Evolutionary conservation across 2,113 vertebrate species (phyloP).

Genomic region (Gobius niger): DNA sequence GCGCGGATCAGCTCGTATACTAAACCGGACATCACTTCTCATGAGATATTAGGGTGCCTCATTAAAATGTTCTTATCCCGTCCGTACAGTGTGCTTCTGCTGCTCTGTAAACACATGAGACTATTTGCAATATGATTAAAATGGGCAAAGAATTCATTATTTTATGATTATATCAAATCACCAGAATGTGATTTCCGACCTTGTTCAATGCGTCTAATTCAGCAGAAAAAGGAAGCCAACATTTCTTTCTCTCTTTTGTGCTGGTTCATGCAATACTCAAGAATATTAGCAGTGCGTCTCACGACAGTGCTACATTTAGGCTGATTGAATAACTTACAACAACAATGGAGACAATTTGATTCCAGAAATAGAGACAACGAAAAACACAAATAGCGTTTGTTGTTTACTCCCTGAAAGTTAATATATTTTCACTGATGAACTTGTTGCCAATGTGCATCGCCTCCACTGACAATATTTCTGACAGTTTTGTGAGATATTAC

Average conservation of each 20-base stretch:
- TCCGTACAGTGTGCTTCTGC: neutral
- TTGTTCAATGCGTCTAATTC: neutral
- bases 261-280: neutral
- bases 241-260: neutral
- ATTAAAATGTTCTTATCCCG: neutral
- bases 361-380: neutral
- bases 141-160: neutral
- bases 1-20: slow-evolving; percentile 36
- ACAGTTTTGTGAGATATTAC: neutral
- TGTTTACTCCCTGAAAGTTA: too few species aligned
- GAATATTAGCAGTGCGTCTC: neutral
- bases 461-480: neutral
- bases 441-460: neutral
- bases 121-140: neutral
- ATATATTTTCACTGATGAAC: neutral
- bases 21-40: neutral
- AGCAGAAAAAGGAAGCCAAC: neutral
- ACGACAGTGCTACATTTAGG: neutral
- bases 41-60: slow-evolving; percentile 3
- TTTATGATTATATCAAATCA: neutral
- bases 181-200: neutral
- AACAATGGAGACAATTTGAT: neutral
- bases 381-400: neutral
- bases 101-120: neutral
- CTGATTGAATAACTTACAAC: neutral